phyloP scores from a whole-genome alignment of 1,140 invertebrate species.

The Achroia grisella region DNA sequence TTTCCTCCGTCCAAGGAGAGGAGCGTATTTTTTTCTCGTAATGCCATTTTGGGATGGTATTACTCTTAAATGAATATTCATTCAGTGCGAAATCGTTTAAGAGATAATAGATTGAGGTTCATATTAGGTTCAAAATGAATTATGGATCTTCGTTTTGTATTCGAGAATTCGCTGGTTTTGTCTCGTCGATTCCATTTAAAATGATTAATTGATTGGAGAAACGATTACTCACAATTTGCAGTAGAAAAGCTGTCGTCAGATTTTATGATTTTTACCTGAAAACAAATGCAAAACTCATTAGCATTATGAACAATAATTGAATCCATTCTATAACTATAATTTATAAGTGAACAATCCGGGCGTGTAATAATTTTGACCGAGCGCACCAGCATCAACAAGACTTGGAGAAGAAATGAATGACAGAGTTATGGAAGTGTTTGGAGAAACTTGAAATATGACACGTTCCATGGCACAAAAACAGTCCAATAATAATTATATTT shows the following conservation, averaged over 20 bases:
- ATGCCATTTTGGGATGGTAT: slow-evolving; percentile 61
- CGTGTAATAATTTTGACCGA: too few relatives aligned
- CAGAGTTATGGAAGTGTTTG: too few relatives aligned
- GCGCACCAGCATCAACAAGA: too few relatives aligned
- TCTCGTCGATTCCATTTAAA: slow-evolving; percentile 20
- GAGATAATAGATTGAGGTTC: slow-evolving; percentile 66
- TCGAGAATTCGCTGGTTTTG: slow-evolving; percentile 30
- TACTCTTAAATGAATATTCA: slow-evolving; percentile 70
- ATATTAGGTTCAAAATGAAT: slow-evolving; percentile 59
- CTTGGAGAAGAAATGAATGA: too few relatives aligned
- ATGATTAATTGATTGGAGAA: slow-evolving; percentile 34
- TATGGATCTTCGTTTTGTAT: slow-evolving; percentile 48
- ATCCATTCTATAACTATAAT: too few relatives aligned
- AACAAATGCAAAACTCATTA: slow-evolving; percentile 9
- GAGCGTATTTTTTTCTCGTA: slow-evolving; percentile 55
- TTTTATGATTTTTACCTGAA: slow-evolving; percentile 15
- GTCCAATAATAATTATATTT: too few relatives aligned
- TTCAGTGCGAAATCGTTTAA: slow-evolving; percentile 63
- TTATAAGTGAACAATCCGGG: too few relatives aligned
- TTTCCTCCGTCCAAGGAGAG: slow-evolving; percentile 37
- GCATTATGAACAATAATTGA: too few relatives aligned
- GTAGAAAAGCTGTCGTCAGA: not conserved
- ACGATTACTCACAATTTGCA: slow-evolving; percentile 20
- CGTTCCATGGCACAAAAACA: too few relatives aligned
- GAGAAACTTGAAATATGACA: too few relatives aligned